Evolutionary conservation across 1,140 invertebrate genomes (phyloP), one percentile per base, ranked within the genome.

Genomic region (Eupristina koningsbergeri): DNA sequence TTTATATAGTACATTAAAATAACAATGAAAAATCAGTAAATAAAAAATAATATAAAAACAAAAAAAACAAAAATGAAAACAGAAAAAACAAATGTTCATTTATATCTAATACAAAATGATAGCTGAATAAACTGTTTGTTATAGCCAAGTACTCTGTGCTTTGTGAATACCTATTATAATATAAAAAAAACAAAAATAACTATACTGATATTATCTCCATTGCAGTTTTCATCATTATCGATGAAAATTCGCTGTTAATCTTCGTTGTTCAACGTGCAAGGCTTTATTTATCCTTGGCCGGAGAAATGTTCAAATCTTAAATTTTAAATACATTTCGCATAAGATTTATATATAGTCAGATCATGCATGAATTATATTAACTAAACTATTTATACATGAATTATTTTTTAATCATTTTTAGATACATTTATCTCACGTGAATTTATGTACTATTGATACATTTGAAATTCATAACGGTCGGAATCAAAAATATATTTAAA

Each of bases 61-160:
- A 7, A 11, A 45, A 45, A 45, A 45, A 5, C 6, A 11, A 45
- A 47, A 29, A 63, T 17, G 39, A 82, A 75, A 85, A 83, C 53
- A 64, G 34, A 58, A 45, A 78, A 47, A 77, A 79, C 53, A 53
- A 88, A 89, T 89, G 89, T 90, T 90, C 87, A 89, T 90, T 90
- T 90, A 90, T 90, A 90, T 88, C 88, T 89, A 89, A 90, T 90
- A 87, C 86, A 77, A 87, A 87, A 89, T 89, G 83, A 89, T 90
- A 90, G 88, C 89, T 90, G 86, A 90, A 90, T 90, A 90, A 90
- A 90, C 88, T 89, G 86, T 90, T 90, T 90, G 89, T 90, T 90
- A 90, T 90, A 90, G 89, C 89, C 89, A 90, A 90, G 85, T 88
- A 89, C 84, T 88, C 81, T 89, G 88, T 89, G 87, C 87, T 89